Evolutionary conservation across 2,797 vertebrate species (phyloP), one percentile per base, ranked within the genome.

Genomic region (Lepilemur septentrionalis): DNA sequence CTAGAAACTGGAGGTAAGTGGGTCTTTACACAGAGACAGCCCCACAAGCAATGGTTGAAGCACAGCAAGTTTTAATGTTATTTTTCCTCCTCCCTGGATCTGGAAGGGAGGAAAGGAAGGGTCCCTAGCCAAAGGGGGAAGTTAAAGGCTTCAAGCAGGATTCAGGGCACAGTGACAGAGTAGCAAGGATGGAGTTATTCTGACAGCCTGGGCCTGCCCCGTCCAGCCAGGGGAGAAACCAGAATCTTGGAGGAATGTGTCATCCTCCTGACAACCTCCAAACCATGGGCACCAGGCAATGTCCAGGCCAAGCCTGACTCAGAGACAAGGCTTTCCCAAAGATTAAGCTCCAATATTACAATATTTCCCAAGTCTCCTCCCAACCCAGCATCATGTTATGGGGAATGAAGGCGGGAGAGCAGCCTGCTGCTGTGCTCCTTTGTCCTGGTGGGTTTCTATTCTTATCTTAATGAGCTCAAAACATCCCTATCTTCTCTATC

Each of bases 281-380:
- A 48, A 57, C 57, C 78, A 46, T 1, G 1, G 32, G 38, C 35
- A 23, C 81, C 38, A 28, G 69, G 43, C 14, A 13, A 85, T 12
- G 7, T 35, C 38, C 59, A 76, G 65, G 92, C 22, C 72, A 89
- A 81, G 52, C 22, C 72, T 63, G 6, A 63, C 75, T 82, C 61
- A 50, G 14, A 89, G 79, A 94, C 92, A 82, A 70, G 17, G 22
- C 32, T 55, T 41, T 84, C 63, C n/a, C 22, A 20, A 72, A 73
- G 17, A 73, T 38, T 38, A 79, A 84, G 41, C 79, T 91, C 59
- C 30, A 22, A 32, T 25, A 12, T n/a, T 17, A 35, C 48, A 59
- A 14, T 22, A 52, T 82, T 76, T 89, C 48, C 80, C n/a, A 41
- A 35, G 67, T 28, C 6, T 80, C 32, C 2, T 48, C 78, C 17